Percentiles rank a stretch among this genome's conserved stretches.
phyloP scores from a whole-genome alignment of 1,140 invertebrate genomes.

The Argopecten irradians region DNA sequence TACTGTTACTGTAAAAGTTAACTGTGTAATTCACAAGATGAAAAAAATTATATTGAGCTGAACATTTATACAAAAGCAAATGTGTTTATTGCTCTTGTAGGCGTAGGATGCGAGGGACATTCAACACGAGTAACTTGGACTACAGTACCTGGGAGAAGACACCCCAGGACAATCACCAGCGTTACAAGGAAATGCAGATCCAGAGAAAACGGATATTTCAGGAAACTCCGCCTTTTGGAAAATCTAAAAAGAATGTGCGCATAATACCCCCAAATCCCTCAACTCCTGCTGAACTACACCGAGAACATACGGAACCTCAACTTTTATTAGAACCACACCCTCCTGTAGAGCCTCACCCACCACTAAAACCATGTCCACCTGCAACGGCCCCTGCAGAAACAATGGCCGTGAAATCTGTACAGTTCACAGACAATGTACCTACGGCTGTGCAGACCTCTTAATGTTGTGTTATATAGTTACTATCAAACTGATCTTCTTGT shows the following conservation, averaged over 20 bases:
- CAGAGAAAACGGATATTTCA: conserved; percentile 67
- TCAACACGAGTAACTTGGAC: conserved; percentile 62
- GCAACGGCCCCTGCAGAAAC: not conserved
- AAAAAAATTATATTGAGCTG: not conserved
- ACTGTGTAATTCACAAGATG: not conserved
- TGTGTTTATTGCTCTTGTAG: conserved; percentile 49
- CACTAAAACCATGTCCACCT: not conserved
- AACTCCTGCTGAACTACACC: not conserved
- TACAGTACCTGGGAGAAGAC: conserved; percentile 61
- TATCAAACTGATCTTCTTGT: not conserved
- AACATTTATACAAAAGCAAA: not conserved
- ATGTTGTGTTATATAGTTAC: not conserved
- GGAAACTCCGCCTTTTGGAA: conserved; percentile 63
- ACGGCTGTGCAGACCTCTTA: not conserved
- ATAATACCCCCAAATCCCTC: not conserved
- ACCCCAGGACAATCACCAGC: conserved; percentile 49
- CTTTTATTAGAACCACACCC: not conserved
- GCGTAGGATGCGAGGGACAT: conserved; percentile 61
- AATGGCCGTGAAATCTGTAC: not conserved
- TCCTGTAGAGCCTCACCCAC: not conserved
- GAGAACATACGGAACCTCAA: not conserved
- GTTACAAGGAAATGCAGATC: conserved; percentile 63
- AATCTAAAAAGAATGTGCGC: conserved; percentile 32
- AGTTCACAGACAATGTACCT: not conserved
- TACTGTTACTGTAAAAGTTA: not conserved